Conservation (phyloP, 1,140 invertebrate genomes). For the Hylyphantes graminicola region DNA sequence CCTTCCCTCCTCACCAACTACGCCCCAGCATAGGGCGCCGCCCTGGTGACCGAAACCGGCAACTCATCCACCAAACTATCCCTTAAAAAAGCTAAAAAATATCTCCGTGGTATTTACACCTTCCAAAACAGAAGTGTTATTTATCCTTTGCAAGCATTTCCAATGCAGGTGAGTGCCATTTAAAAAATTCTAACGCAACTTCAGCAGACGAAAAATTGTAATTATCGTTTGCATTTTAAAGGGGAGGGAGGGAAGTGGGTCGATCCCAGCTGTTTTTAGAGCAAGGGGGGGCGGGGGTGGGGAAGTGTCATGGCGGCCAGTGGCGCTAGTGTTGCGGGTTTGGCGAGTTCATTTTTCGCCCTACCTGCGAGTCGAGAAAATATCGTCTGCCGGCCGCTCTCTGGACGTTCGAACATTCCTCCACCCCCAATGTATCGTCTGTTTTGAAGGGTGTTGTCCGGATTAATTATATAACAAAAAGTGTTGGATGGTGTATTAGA, state of each 20-base stretch:
- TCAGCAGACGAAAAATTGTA: not conserved
- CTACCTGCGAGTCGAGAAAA: constrained; percentile 24
- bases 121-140: too few relatives aligned
- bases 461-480: too few relatives aligned
- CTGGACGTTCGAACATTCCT: too few relatives aligned
- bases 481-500: too few relatives aligned
- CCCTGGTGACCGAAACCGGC: not conserved
- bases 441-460: too few relatives aligned
- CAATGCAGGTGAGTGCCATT: constrained; percentile 7
- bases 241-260: not conserved
- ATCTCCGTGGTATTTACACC: constrained; percentile 5
- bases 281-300: not conserved
- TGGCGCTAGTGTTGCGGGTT: constrained; percentile 11
- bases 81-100: constrained; percentile 27
- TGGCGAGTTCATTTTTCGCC: constrained; percentile 31
- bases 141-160: not conserved
- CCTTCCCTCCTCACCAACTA: constrained; percentile 1
- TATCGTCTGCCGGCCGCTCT: constrained; percentile 4
- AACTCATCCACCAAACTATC: constrained; percentile 7
- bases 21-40: constrained; percentile 9
- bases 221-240: constrained; percentile 4
- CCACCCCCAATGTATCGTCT: too few relatives aligned
- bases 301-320: constrained; percentile 23
- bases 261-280: constrained; percentile 16
- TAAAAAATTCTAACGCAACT: not conserved